phyloP scores from a whole-genome alignment of 2,797 vertebrate genomes.

The Pachyuromys duprasi region DNA sequence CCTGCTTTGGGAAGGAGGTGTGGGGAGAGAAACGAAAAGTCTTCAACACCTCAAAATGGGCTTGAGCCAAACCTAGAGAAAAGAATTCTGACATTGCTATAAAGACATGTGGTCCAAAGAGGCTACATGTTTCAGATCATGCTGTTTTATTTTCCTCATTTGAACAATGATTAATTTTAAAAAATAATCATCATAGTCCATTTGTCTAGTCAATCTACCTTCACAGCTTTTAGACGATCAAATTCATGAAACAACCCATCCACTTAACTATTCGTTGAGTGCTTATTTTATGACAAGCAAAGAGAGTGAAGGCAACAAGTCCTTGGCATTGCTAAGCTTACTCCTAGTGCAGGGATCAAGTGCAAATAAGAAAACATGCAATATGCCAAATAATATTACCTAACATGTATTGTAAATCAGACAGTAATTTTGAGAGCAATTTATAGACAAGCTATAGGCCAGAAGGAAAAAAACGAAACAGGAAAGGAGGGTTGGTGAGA shows the following conservation, averaged over 20 bases:
- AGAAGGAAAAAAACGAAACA: not conserved
- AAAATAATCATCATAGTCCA: not conserved
- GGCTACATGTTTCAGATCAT: not conserved
- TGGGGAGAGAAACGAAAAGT: conserved; percentile 26
- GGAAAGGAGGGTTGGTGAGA: not conserved
- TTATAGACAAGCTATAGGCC: not conserved
- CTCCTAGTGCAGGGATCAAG: not conserved
- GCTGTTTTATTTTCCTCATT: not conserved
- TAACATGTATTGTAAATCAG: not conserved
- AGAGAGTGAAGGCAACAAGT: conserved; percentile 25
- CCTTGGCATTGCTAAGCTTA: not conserved
- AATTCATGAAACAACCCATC: not conserved
- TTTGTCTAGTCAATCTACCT: not conserved
- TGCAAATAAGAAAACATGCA: not conserved
- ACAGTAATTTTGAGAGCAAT: not conserved
- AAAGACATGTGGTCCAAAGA: not conserved
- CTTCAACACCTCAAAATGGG: conserved; percentile 23
- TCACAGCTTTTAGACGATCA: conserved; percentile 10
- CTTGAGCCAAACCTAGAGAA: conserved; percentile 30
- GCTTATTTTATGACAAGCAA: conserved; percentile 33
- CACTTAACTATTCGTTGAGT: conserved; percentile 6
- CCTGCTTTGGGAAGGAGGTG: too few species aligned
- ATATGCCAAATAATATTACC: not conserved
- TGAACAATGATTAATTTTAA: not conserved
- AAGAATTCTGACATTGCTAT: conserved; percentile 21